Conservation (phyloP, 2,797 vertebrate genomes). For the Hipposideros larvatus region DNA sequence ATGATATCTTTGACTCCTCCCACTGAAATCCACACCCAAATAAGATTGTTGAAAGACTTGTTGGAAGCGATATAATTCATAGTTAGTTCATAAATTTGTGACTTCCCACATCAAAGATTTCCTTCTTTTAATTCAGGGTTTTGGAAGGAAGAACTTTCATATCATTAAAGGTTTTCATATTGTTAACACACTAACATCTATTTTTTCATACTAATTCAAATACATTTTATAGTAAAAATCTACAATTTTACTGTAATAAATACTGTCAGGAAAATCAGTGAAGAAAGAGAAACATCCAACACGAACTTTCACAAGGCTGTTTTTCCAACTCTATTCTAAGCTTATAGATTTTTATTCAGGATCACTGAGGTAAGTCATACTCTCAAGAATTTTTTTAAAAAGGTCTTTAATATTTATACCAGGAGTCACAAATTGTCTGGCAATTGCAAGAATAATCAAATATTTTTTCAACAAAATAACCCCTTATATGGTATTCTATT, state of each 20-base stretch:
- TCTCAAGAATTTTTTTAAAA: not conserved
- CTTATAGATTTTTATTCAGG: not conserved
- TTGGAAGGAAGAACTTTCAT: not conserved
- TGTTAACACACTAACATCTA: not conserved
- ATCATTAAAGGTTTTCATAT: not conserved
- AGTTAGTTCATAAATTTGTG: not conserved
- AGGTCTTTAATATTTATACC: not conserved
- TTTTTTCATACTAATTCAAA: not conserved
- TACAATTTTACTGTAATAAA: not conserved
- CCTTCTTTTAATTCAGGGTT: not conserved
- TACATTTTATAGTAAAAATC: not conserved
- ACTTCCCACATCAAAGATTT: not conserved
- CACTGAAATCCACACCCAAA: not conserved
- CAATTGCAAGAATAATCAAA: not conserved
- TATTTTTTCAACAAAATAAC: not conserved
- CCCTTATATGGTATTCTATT: not conserved
- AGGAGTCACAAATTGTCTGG: not conserved
- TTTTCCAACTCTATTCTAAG: not conserved
- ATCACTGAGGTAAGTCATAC: not conserved
- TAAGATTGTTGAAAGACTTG: not conserved
- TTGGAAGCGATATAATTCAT: not conserved
- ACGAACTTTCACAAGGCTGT: not conserved
- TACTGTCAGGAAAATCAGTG: not conserved
- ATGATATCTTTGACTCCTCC: not conserved
- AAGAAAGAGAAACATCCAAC: not conserved